phyloP scores from a whole-genome alignment of 2,888 invertebrate genomes.

The Drosophila maculinotata region DNA sequence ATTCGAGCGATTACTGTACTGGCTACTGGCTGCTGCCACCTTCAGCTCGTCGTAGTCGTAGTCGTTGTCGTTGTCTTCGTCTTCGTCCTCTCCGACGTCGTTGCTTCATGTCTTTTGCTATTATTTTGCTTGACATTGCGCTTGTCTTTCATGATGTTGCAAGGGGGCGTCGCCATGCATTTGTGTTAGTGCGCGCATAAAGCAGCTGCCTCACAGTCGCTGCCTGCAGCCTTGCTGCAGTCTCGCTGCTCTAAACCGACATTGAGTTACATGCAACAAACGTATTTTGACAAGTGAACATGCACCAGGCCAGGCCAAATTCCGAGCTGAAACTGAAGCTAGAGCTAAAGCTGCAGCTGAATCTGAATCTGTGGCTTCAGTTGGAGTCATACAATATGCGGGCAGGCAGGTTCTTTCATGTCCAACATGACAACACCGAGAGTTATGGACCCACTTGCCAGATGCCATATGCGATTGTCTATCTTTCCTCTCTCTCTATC shows the following conservation, averaged over 20 bases:
- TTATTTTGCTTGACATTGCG: slow-evolving; percentile 76
- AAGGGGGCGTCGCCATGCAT: slow-evolving; percentile 63
- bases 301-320: slow-evolving; percentile 58
- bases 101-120: slow-evolving; percentile 69
- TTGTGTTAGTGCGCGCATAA: slow-evolving; percentile 71
- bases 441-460: slow-evolving; percentile 74
- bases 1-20: slow-evolving; percentile 3
- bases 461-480: slow-evolving; percentile 49
- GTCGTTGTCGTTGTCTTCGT: slow-evolving; percentile 1
- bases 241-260: slow-evolving; percentile 66
- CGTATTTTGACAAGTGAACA: slow-evolving; percentile 79
- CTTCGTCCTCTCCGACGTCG: slow-evolving; percentile 5
- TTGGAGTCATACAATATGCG: slow-evolving; percentile 62
- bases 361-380: slow-evolving; percentile 1
- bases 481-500: not conserved
- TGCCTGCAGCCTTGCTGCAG: slow-evolving; percentile 31
- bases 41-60: slow-evolving; percentile 12
- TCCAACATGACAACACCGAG: slow-evolving; percentile 74
- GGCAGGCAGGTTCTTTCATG: slow-evolving; percentile 68
- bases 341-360: slow-evolving; percentile 9
- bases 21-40: slow-evolving; percentile 13
- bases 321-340: slow-evolving; percentile 23
- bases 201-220: slow-evolving; percentile 62
- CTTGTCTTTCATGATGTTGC: slow-evolving; percentile 72
- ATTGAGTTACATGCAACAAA: slow-evolving; percentile 78